Evolutionary conservation across 1,140 invertebrate genomes (phyloP), one percentile per base, ranked within the genome.

Genomic region (Solen grandis): DNA sequence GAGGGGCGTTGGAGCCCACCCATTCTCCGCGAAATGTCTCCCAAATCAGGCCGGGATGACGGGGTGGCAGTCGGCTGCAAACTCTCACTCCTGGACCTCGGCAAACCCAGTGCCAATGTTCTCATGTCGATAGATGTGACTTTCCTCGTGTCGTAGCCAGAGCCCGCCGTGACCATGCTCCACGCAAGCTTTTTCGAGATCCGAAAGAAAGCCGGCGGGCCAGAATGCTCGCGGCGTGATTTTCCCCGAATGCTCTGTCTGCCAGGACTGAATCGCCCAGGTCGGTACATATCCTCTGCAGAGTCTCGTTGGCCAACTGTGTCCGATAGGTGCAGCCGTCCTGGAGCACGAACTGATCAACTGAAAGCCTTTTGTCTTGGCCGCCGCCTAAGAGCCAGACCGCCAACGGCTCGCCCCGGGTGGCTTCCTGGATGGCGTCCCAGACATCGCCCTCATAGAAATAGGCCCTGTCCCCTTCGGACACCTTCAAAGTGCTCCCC

Each of bases 331-430:
- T 77, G 8, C 41, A 19, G 41, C 41, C 41, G 41, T 82, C 50
- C 62, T 38, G 60, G n/a, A 82, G 62, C 2, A 77, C 72, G 41
- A 82, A 82, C 62, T 82, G 73, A 46, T 82, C 55, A 54, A 59
- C 46, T 5, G 19, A 31, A 2, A 59, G 14, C 27, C 50, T 41
- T n/a, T 77, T 69, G 22, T 68, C 29, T n/a, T n/a, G n/a, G 13
- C 22, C 25, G 8, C 74, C 36, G 19, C 60, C 80, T 3, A 77
- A 16, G 1, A 82, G 35, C 63, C 65, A 69, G 31, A 82, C 72
- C 5, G 62, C 33, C 29, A 35, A 27, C 2, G 63, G 76, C 46
- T 79, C 19, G 19, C 41, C 41, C 41, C 19, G 41, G 41, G 65
- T 78, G 5, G 54, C 65, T 69, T 69, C 8, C 41, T 35, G 31